Evolutionary conservation across 2,797 vertebrate genomes (phyloP), one percentile per base, ranked within the genome.

Genomic region (Luscinia luscinia): DNA sequence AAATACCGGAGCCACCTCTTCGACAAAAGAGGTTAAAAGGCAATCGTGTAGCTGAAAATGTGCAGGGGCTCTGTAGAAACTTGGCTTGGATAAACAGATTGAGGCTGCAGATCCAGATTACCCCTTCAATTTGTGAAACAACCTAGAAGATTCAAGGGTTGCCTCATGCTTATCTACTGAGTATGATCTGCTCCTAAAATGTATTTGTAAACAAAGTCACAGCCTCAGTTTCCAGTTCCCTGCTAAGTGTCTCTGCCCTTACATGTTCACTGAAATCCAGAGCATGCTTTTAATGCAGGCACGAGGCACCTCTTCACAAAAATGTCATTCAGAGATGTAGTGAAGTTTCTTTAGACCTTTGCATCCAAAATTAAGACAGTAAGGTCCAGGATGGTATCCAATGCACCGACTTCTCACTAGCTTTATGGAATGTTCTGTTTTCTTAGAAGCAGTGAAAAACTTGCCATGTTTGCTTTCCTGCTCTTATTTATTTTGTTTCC

Each of bases 251-350:
- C 22, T 57, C 63, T 61, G 32, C 10, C 28, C 15, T 58, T 40
- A 73, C 0, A 1, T 3, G 9, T 26, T 27, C 32, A 52, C 5
- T 38, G 32, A 84, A 92, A 78, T 46, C 26, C 46, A 84, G 23
- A 82, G 66, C 14, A n/a, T 1, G 5, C 23, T 38, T 64, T 12
- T 27, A 81, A 62, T 5, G 18, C 7, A 75, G 21, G 15, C 15
- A 30, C 0, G 0, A 64, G n/a, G 36, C 12, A 69, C 2, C 11
- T 27, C 9, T 66, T 83, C 19, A 62, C 7, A 46, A 67, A 90
- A 92, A 81, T 1, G 7, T 36, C 58, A 58, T 27, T 36, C 5
- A 6, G 48, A 88, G 11, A 67, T 15, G 6, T 21, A 36, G 45
- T 36, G 45, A 73, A 57, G 6, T 30, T 72, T 17, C 32, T 75